phyloP scores from a whole-genome alignment of 2,888 invertebrate genomes.

The Scelioninae gen. 2 region DNA sequence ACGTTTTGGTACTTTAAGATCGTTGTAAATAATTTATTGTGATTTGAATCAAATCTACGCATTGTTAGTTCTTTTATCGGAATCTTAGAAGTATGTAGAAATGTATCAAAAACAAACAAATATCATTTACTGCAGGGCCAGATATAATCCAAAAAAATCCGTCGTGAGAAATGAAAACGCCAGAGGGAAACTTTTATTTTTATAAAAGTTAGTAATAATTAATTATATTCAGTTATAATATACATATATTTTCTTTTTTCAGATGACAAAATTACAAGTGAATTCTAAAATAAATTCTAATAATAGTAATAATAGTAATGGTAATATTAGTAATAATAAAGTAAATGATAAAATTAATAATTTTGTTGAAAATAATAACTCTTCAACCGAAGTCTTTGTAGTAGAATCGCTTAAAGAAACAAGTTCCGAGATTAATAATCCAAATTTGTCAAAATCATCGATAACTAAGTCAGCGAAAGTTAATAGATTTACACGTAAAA shows the following conservation, averaged over 20 bases:
- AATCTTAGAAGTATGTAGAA: too few relatives aligned
- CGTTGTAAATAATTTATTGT: too few relatives aligned
- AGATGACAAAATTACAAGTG: slow-evolving; percentile 16
- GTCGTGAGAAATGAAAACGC: too few relatives aligned
- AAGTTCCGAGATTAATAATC: background rate
- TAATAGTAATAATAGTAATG: background rate
- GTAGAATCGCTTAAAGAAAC: slow-evolving; percentile 16
- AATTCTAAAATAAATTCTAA: slow-evolving; percentile 14
- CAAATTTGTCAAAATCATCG: background rate
- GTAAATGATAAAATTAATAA: slow-evolving; percentile 7
- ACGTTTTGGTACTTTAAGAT: too few relatives aligned
- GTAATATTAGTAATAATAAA: slow-evolving; percentile 1
- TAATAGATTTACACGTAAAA: slow-evolving; percentile 21
- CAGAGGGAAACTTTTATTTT: too few relatives aligned
- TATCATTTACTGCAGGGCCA: too few relatives aligned
- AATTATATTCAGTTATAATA: too few relatives aligned
- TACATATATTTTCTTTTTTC: slow-evolving; percentile 6
- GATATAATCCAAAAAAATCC: too few relatives aligned
- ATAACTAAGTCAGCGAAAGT: background rate
- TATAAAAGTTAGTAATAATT: too few relatives aligned
- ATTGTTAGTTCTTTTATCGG: too few relatives aligned
- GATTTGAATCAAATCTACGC: too few relatives aligned
- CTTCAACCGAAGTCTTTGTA: background rate
- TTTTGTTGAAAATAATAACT: slow-evolving; percentile 9
- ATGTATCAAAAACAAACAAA: too few relatives aligned